Conservation (phyloP, 2,888 invertebrate species). For the Amiota communis region DNA sequence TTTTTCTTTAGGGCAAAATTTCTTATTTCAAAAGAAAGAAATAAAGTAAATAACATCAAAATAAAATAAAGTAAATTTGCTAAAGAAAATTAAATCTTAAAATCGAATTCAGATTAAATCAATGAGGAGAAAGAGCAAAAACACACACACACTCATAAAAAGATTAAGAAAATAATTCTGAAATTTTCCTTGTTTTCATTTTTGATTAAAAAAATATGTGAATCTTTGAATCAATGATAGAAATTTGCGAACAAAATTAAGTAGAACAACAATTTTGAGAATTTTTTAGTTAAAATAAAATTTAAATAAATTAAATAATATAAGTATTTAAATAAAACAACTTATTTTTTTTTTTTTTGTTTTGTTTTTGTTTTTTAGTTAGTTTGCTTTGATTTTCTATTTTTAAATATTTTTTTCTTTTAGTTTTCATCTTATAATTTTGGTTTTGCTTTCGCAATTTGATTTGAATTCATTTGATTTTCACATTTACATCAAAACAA, state of each 20-base stretch:
- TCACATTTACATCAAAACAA: conserved; percentile 1
- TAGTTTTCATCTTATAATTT: neutral
- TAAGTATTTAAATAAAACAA: neutral
- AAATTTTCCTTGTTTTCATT: neutral
- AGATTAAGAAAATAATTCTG: neutral
- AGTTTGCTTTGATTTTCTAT: neutral
- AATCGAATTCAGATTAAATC: neutral
- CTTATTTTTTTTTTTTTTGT: neutral
- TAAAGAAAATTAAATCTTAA: neutral
- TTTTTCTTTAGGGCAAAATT: neutral
- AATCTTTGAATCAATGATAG: conserved; percentile 57
- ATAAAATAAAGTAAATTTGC: neutral
- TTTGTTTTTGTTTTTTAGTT: too few relatives aligned
- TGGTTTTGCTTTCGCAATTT: neutral
- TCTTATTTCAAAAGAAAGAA: neutral
- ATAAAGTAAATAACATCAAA: neutral
- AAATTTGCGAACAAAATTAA: conserved; percentile 60
- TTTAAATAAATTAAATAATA: neutral
- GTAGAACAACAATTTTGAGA: conserved; percentile 17
- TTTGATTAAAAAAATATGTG: too few relatives aligned
- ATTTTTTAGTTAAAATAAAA: neutral
- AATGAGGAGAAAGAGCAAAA: neutral
- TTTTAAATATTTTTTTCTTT: conserved; percentile 1
- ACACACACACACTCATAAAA: neutral
- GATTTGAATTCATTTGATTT: neutral